These are phyloP conservation scores for Lipophrys pholis DNA, from an alignment of 2,113 vertebrate species.

Conservation along the genomic window DNA sequence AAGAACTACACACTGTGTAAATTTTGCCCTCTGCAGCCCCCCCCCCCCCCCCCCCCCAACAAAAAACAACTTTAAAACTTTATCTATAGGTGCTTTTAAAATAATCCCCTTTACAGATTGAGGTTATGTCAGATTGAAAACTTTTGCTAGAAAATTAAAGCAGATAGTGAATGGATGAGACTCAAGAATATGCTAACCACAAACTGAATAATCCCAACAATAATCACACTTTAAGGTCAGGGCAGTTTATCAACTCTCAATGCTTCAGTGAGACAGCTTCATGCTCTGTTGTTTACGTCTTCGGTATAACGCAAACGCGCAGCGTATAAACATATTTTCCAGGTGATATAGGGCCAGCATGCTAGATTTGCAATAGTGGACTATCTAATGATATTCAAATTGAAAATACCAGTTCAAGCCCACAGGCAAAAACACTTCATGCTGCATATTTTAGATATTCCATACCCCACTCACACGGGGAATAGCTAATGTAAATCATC, in stretches of 20 bases:
- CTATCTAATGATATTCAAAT: slow-evolving; percentile 49
- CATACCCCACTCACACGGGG: slow-evolving; percentile 27
- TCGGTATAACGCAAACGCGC: slow-evolving; percentile 14
- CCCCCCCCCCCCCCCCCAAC: not conserved
- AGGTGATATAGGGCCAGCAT: slow-evolving; percentile 25
- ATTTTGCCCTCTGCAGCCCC: not conserved
- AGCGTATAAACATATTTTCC: slow-evolving; percentile 8
- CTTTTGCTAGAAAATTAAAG: too few relatives aligned
- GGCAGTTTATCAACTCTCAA: too few relatives aligned
- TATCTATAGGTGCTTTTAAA: not conserved
- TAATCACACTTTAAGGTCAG: too few relatives aligned
- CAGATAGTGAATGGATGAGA: too few relatives aligned
- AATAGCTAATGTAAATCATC: slow-evolving; percentile 53
- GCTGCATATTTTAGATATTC: slow-evolving; percentile 58
- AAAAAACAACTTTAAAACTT: not conserved
- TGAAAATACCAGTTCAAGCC: slow-evolving; percentile 59
- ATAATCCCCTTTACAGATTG: too few relatives aligned
- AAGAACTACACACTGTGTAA: not conserved
- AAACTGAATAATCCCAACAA: too few relatives aligned
- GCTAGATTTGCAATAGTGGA: slow-evolving; percentile 12
- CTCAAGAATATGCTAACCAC: too few relatives aligned
- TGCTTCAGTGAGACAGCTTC: too few relatives aligned
- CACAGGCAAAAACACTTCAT: slow-evolving; percentile 46
- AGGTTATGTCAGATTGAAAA: too few relatives aligned
- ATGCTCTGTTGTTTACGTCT: not conserved